Evolutionary conservation across 2,797 vertebrate species (phyloP).

Genomic region (Macropus fuliginosus): DNA sequence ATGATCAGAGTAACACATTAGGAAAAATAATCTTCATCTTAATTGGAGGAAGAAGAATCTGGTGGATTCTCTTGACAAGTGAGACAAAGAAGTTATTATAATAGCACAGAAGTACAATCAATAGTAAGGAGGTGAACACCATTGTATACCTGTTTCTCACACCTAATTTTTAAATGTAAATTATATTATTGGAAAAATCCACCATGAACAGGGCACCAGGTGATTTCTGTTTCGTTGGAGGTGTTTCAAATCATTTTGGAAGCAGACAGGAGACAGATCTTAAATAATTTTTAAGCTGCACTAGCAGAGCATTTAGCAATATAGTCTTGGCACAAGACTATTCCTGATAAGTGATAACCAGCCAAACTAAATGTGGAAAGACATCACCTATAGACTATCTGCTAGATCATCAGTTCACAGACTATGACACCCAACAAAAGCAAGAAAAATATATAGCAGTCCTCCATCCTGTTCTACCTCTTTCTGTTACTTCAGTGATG

Average conservation of each 20-base stretch:
- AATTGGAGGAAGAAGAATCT: not conserved
- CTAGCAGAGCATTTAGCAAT: too few relatives aligned
- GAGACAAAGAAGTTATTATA: not conserved
- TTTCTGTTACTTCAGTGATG: not conserved
- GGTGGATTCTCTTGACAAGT: not conserved
- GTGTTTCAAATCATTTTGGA: not conserved
- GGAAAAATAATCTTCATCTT: not conserved
- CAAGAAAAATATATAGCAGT: not conserved
- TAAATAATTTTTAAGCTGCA: not conserved
- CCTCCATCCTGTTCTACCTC: not conserved
- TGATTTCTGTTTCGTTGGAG: not conserved
- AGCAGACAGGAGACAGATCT: not conserved
- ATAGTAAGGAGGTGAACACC: not conserved
- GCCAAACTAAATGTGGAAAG: not conserved
- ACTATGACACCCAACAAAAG: not conserved
- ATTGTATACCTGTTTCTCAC: not conserved
- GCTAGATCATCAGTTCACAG: not conserved
- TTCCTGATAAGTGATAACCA: not conserved
- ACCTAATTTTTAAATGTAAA: not conserved
- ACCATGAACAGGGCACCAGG: not conserved
- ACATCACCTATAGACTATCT: not conserved
- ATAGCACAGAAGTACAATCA: not conserved
- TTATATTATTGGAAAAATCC: not conserved
- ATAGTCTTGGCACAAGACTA: not conserved
- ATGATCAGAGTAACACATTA: not conserved